Conservation (phyloP, 2,797 vertebrate genomes). For the Morelia viridis region DNA sequence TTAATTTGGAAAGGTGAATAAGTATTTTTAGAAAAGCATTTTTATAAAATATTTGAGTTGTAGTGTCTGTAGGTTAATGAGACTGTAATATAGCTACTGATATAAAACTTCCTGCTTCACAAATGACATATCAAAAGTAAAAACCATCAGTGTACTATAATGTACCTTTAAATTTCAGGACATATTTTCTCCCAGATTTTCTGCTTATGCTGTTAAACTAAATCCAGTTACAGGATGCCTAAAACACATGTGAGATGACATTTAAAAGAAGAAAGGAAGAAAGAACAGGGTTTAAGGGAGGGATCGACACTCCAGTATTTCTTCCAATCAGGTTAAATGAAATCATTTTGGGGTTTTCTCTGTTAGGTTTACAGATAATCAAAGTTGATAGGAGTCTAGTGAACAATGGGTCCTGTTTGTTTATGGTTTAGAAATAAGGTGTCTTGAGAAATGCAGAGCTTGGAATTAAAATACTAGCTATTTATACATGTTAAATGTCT, state of each 20-base stretch:
- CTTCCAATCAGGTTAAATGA: conserved; percentile 60
- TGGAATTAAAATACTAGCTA: conserved; percentile 9
- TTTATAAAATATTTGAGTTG: conserved; percentile 17
- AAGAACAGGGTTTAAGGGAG: conserved; percentile 48
- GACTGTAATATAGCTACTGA: conserved; percentile 20
- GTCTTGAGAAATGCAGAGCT: conserved; percentile 22
- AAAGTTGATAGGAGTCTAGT: conserved; percentile 45
- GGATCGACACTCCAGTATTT: conserved; percentile 43
- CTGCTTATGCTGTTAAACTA: conserved; percentile 51
- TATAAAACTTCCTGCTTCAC: conserved; percentile 44
- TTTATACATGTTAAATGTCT: neutral
- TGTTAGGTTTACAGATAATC: conserved; percentile 54
- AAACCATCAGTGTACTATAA: conserved; percentile 26
- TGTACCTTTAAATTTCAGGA: conserved; percentile 63
- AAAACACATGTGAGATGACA: conserved; percentile 52
- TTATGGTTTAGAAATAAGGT: conserved; percentile 25
- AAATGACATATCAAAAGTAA: conserved; percentile 41
- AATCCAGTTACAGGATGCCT: conserved; percentile 53
- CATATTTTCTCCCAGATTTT: conserved; percentile 48
- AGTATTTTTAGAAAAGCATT: conserved; percentile 21
- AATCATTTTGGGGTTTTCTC: conserved; percentile 51
- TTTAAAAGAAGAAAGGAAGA: conserved; percentile 44
- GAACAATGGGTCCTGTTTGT: conserved; percentile 51
- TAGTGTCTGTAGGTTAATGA: conserved; percentile 33
- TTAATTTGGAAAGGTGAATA: conserved; percentile 35